Conservation (phyloP, 2,797 vertebrate genomes). For the Apogon talboti region DNA sequence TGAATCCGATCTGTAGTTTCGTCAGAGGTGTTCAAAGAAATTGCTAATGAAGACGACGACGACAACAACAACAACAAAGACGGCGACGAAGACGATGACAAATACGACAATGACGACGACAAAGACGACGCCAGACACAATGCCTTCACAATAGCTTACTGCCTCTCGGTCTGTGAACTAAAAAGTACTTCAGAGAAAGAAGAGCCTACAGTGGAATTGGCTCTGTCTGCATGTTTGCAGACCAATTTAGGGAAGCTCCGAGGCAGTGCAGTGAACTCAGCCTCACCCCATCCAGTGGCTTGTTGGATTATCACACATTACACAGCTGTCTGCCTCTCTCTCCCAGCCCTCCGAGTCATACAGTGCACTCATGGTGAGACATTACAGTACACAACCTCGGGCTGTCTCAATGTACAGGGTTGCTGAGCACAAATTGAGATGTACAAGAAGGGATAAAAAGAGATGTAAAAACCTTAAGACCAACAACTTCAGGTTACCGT, state of each 20-base stretch:
- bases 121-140: too few relatives aligned
- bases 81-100: too few relatives aligned
- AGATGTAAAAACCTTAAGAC: constrained; percentile 4
- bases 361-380: constrained; percentile 28
- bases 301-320: constrained; percentile 20
- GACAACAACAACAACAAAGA: too few relatives aligned
- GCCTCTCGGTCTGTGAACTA: not conserved
- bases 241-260: constrained; percentile 1
- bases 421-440: constrained; percentile 5
- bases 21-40: too few relatives aligned
- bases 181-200: constrained; percentile 9
- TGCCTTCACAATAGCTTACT: too few relatives aligned
- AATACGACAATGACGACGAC: too few relatives aligned
- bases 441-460: constrained; percentile 8
- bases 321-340: constrained; percentile 25
- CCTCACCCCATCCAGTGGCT: constrained; percentile 23
- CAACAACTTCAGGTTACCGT: constrained; percentile 16
- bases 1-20: too few relatives aligned
- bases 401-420: constrained; percentile 31
- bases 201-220: not conserved
- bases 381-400: constrained; percentile 33
- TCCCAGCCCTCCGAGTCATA: constrained; percentile 1
- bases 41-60: too few relatives aligned
- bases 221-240: constrained; percentile 12
- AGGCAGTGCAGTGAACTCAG: constrained; percentile 7